Evolutionary conservation across 1,140 invertebrate genomes (phyloP), one percentile per base, ranked within the genome.

Genomic region (Cherax destructor): DNA sequence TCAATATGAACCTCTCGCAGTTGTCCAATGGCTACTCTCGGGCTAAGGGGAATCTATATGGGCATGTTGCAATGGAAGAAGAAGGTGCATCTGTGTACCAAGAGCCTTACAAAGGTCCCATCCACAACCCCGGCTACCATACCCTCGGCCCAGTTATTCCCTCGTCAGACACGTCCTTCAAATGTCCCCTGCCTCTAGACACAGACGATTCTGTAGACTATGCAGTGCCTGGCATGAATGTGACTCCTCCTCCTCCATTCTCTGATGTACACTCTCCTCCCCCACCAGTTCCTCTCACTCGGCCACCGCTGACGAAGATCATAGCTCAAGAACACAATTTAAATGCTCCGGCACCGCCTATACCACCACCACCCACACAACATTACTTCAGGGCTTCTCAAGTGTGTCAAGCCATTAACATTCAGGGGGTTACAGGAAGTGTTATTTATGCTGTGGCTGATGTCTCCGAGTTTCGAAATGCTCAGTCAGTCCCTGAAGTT

Each of bases 161-260:
- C 49, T 95, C 95, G 84, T 95, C 96, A 92, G 96, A 96, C 92
- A 96, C 95, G 94, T 95, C 95, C 30, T 94, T 95, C 76, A 56
- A 56, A 50, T 85, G 88, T 65, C 49, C 80, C 80, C 94, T 95
- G 93, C 91, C 91, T 65, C 74, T 81, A 13, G 92, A 87, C 83
- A 93, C 87, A 24, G 93, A 86, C 74, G 92, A 93, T 86, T 93
- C 92, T 13, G 92, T 77, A 49, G 92, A 92, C 50, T 92, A 92
- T 69, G 92, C 92, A 13, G 80, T 88, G 9, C 92, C 92, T 13
- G 87, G 72, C n/a, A 49, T 86, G 59, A 88, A 89, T 30, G 61
- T 92, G 78, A 92, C 85, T 83, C 96, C 96, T 2, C 96, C 96
- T 83, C 96, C 96, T 87, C 96, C 96, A 77, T 96, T 96, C 65